These are phyloP conservation scores for Molossus alvarezi DNA, from an alignment of 2,797 vertebrate genomes.

Conservation along the genomic window DNA sequence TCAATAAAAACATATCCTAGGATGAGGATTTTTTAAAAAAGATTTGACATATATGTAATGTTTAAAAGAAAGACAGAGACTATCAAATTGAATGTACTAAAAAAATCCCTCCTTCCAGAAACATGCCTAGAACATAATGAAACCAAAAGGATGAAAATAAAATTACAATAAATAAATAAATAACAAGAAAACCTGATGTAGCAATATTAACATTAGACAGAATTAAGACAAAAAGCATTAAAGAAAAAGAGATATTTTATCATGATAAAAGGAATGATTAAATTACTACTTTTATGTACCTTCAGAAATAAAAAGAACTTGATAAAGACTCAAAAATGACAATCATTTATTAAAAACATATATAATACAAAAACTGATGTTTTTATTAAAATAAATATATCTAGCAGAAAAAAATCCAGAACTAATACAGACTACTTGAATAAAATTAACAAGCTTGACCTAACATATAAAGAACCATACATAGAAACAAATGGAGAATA, in stretches of 20 bases:
- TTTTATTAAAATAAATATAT: slow-evolving; percentile 15
- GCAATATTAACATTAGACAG: not conserved
- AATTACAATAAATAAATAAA: not conserved
- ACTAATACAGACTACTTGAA: not conserved
- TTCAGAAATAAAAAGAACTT: slow-evolving; percentile 50
- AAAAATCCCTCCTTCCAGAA: not conserved
- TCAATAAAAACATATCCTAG: no score
- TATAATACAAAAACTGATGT: not conserved
- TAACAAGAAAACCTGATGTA: not conserved
- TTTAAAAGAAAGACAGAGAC: not conserved
- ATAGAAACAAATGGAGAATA: slow-evolving; percentile 17
- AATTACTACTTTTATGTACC: not conserved
- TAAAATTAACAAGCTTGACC: slow-evolving; percentile 13
- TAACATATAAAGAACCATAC: not conserved
- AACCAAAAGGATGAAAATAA: slow-evolving; percentile 44
- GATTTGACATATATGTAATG: no score
- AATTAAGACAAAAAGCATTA: slow-evolving; percentile 46
- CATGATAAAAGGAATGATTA: not conserved
- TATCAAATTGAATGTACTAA: not conserved
- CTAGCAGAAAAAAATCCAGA: not conserved
- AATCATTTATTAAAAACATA: not conserved
- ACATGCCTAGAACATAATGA: not conserved
- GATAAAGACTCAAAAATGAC: slow-evolving; percentile 26
- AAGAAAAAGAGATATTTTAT: not conserved
- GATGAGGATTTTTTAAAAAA: no score